Percentiles rank a stretch among this genome's conserved stretches.
Evolutionary conservation across 2,113 vertebrate genomes (phyloP).

Genomic region (Pao palembangensis): DNA sequence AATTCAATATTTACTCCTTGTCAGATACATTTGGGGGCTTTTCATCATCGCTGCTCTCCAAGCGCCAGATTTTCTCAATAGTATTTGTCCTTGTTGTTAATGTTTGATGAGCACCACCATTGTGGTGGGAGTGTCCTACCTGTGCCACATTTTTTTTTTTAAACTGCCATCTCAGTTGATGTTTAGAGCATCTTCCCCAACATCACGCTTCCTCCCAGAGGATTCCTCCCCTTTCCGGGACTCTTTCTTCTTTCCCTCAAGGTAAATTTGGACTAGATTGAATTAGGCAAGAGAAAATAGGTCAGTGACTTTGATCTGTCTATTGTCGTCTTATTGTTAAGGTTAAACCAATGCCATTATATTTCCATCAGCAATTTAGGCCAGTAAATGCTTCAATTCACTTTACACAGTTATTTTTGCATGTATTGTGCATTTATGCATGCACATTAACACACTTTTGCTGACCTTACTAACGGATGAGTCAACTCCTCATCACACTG

Average conservation of each 20-base stretch:
- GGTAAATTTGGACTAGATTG: slow-evolving; percentile 54
- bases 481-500: no score
- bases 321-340: slow-evolving; percentile 47
- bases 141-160: slow-evolving; percentile 33
- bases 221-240: slow-evolving; percentile 36
- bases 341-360: slow-evolving; percentile 40
- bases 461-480: background rate
- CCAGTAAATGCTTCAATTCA: slow-evolving; percentile 3
- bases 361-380: slow-evolving; percentile 19
- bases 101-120: slow-evolving; percentile 68
- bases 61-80: slow-evolving; percentile 42
- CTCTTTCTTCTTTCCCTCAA: slow-evolving; percentile 43
- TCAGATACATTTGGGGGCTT: slow-evolving; percentile 73
- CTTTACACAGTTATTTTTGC: background rate
- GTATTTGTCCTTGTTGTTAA: slow-evolving; percentile 55
- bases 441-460: background rate
- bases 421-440: background rate
- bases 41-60: slow-evolving; percentile 68
- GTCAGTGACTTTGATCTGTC: slow-evolving; percentile 65
- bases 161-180: slow-evolving; percentile 33
- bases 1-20: slow-evolving; percentile 78
- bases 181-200: slow-evolving; percentile 40
- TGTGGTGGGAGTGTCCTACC: slow-evolving; percentile 17
- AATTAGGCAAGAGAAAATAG: slow-evolving; percentile 61
- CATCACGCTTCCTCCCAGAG: slow-evolving; percentile 22